Evolutionary conservation across 1,140 invertebrate genomes (phyloP), one percentile per base, ranked within the genome.

Genomic region (Camponotus floridanus): DNA sequence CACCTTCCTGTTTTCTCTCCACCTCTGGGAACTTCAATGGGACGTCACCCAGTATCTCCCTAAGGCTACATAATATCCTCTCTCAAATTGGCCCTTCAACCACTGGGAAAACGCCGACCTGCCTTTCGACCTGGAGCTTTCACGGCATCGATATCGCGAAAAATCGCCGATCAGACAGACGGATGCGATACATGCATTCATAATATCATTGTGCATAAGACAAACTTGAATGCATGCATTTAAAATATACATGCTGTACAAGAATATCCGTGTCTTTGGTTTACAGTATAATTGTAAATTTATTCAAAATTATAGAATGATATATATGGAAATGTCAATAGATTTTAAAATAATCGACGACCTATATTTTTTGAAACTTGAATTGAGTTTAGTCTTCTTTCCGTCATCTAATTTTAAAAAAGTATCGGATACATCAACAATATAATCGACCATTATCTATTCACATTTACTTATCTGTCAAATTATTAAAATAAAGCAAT

Each of bases 61-160:
- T 51, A 15, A 76, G 84, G 84, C 84, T 81, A 90, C 87, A 85
- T 90, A 91, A 91, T 91, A 91, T 90, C 88, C 88, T 91, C 74
- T 57, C 45, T 62, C 74, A 88, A 51, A 80, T 85, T 76, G 76
- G 71, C 59, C 36, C 65, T 70, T 62, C 80, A 64, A 76, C 36
- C 45, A 65, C 81, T 59, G 73, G 61, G 73, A 78, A 76, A 85
- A 85, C 31, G 33, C 61, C 57, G 68, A 83, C 15, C 48, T 51
- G 13, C 4, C 15, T n/a, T 31, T n/a, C 11, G 36, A 15, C 65
- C 15, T n/a, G 36, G 9, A 71, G 18, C 39, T 59, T 59, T 31
- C 3, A 42, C 39, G n/a, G 26, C 39, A 18, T 31, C 67, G 55
- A 73, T 83, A 83, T 71, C 55, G 26, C 26, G 68, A 73, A 83